A percentile compares a stretch with the other conserved stretches of the same genome.
phyloP scores from a whole-genome alignment of 2,797 vertebrate species.

The Eurystomus glaucurus region DNA sequence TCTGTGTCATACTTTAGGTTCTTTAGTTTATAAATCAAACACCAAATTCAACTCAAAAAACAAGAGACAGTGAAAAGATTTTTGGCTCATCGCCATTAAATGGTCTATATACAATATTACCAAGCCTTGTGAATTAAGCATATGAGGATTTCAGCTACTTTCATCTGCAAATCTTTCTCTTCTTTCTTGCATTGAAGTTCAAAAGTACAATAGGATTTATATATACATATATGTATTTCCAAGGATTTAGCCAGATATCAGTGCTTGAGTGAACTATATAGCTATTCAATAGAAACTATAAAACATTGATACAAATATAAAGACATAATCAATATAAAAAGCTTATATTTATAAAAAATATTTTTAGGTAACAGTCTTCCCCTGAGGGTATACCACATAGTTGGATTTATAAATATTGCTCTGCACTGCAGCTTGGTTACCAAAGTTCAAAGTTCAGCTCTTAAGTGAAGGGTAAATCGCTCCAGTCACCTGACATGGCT shows the following conservation, averaged over 20 bases:
- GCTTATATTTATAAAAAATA: conserved; percentile 96
- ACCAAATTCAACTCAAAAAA: conserved; percentile 1
- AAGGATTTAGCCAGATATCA: conserved; percentile 89
- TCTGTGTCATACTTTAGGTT: neutral
- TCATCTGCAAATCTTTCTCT: conserved; percentile 43
- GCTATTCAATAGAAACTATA: conserved; percentile 90
- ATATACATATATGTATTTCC: conserved; percentile 61
- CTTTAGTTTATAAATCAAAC: conserved; percentile 28
- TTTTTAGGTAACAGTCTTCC: conserved; percentile 92
- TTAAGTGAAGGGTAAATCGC: conserved; percentile 82
- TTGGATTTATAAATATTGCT: conserved; percentile 89
- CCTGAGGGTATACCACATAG: conserved; percentile 95
- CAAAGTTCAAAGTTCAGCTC: conserved; percentile 82
- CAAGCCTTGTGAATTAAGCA: conserved; percentile 30
- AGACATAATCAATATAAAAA: conserved; percentile 90
- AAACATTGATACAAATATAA: conserved; percentile 89
- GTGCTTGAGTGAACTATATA: conserved; percentile 94
- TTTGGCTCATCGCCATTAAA: conserved; percentile 22
- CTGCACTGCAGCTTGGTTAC: conserved; percentile 84
- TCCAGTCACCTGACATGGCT: conserved; percentile 85
- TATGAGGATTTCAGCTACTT: conserved; percentile 56
- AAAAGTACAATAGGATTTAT: conserved; percentile 69
- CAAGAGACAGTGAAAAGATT: conserved; percentile 2
- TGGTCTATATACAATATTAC: neutral
- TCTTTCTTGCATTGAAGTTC: conserved; percentile 63